These are phyloP conservation scores for Heliconius congener DNA, from an alignment of 1,140 invertebrate species.

Conservation along the genomic window DNA sequence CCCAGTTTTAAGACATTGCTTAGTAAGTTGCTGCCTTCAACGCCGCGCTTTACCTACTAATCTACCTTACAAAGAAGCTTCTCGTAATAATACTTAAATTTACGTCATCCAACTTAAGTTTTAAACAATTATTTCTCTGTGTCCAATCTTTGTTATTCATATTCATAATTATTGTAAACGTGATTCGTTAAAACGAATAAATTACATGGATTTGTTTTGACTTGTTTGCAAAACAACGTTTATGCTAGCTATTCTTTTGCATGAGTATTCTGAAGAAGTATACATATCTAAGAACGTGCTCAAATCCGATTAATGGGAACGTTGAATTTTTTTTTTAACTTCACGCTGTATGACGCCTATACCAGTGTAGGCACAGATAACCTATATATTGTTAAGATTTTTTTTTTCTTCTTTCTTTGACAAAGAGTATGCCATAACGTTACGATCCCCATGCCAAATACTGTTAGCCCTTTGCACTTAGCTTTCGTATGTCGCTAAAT, in stretches of 20 bases:
- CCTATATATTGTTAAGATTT: not conserved
- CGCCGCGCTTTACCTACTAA: not conserved
- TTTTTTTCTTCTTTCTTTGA: not conserved
- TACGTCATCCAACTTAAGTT: not conserved
- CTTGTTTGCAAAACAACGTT: slow-evolving; percentile 10
- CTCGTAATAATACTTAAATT: not conserved
- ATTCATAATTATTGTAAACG: not conserved
- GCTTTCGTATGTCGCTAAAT: too few relatives aligned
- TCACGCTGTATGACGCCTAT: not conserved
- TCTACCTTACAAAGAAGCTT: too few relatives aligned
- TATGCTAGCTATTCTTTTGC: not conserved
- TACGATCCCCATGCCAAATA: too few relatives aligned
- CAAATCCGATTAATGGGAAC: too few relatives aligned
- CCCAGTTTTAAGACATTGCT: too few relatives aligned
- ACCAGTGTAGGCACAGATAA: not conserved
- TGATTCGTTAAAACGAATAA: slow-evolving; percentile 10
- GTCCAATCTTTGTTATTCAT: not conserved
- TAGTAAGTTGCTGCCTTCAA: too few relatives aligned
- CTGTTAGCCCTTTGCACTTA: too few relatives aligned
- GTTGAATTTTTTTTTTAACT: not conserved
- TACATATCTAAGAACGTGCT: too few relatives aligned
- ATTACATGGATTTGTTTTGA: not conserved
- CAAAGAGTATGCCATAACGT: too few relatives aligned
- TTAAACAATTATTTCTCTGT: not conserved
- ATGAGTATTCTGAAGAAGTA: too few relatives aligned